Conservation (phyloP, 2,113 vertebrate species). For the Peromyscus maniculatus region DNA sequence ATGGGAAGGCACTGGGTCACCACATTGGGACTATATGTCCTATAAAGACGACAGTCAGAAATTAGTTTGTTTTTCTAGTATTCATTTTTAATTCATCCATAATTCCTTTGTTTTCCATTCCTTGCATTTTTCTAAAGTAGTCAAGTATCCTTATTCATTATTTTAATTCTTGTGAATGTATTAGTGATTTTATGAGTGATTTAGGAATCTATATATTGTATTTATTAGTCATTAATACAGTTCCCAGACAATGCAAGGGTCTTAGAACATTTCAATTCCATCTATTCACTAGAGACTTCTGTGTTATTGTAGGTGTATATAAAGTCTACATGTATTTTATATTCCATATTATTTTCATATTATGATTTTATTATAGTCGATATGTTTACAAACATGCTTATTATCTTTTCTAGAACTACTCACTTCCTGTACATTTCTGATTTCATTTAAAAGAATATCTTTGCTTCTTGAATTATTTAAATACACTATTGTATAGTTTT, state of each 20-base stretch:
- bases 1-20: neutral
- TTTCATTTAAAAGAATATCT: constrained; percentile 47
- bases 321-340: neutral
- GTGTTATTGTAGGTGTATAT: neutral
- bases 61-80: neutral
- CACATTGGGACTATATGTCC: neutral
- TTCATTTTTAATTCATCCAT: neutral
- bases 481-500: constrained; percentile 12
- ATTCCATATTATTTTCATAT: neutral
- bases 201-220: neutral
- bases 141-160: constrained; percentile 6
- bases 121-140: neutral
- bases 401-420: neutral
- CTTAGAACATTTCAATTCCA: constrained; percentile 13
- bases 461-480: constrained; percentile 18
- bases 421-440: neutral
- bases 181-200: neutral
- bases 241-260: neutral
- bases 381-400: constrained; percentile 14
- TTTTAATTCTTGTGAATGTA: neutral
- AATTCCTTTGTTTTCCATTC: constrained; percentile 4
- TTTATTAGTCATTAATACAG: neutral
- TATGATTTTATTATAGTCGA: neutral
- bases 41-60: neutral
- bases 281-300: neutral